Evolutionary conservation across 1,140 invertebrate species (phyloP).

Genomic region (Arion vulgaris): DNA sequence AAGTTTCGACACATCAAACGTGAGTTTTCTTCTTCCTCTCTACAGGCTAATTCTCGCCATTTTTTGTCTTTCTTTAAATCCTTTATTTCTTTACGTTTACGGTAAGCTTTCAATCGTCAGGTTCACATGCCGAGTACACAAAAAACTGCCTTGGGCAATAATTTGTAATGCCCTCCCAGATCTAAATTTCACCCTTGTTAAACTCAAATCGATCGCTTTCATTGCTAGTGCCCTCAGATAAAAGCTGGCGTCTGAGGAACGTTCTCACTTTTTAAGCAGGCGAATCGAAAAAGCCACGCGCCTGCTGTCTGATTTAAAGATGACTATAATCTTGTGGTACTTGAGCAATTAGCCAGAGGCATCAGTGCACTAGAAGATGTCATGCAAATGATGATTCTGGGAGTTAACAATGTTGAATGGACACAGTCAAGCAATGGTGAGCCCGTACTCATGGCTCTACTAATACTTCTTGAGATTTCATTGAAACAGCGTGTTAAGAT

Average conservation of each 20-base stretch:
- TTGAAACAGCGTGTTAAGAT: too few relatives aligned
- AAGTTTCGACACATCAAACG: too few relatives aligned
- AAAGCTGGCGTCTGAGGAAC: background rate
- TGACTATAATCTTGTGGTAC: background rate
- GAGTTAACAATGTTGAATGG: background rate
- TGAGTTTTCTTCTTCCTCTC: too few relatives aligned
- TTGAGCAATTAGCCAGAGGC: background rate
- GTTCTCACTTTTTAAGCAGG: background rate
- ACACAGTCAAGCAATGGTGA: too few relatives aligned
- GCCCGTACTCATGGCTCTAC: too few relatives aligned
- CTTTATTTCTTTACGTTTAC: too few relatives aligned
- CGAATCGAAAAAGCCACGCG: slow-evolving; percentile 14
- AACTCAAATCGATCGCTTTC: background rate
- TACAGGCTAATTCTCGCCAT: too few relatives aligned
- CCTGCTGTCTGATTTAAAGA: slow-evolving; percentile 21
- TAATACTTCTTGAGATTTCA: too few relatives aligned
- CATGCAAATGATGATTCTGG: background rate
- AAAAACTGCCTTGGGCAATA: background rate
- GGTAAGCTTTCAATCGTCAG: background rate
- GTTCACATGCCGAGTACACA: background rate
- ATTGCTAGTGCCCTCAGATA: background rate
- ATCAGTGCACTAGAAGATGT: background rate
- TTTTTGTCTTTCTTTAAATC: too few relatives aligned
- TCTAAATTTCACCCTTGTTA: slow-evolving; percentile 8
- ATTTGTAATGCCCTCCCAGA: background rate